A percentile compares a stretch with the other conserved stretches of the same genome.
Evolutionary conservation across 2,888 invertebrate genomes (phyloP).

Genomic region (Pandemis cinnamomeana): DNA sequence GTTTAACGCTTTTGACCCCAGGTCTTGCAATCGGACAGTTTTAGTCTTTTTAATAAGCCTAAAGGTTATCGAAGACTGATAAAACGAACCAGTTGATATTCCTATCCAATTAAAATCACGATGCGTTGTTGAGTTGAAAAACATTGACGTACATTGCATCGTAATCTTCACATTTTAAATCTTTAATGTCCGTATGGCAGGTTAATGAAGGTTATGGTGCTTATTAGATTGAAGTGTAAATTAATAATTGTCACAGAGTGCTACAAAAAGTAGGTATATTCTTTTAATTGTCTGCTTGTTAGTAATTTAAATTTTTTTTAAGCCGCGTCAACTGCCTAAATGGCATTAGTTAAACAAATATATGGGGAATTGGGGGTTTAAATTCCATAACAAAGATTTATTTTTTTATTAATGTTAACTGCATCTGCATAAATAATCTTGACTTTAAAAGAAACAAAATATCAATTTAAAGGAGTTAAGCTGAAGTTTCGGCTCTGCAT

Average conservation of each 20-base stretch:
- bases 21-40: neutral
- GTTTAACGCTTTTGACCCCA: neutral
- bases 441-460: neutral
- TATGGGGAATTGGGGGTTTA: too few relatives aligned
- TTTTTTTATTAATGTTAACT: too few relatives aligned
- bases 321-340: too few relatives aligned
- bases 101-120: neutral
- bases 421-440: neutral
- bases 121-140: neutral
- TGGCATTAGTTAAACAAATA: too few relatives aligned
- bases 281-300: too few relatives aligned
- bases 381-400: too few relatives aligned
- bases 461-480: neutral
- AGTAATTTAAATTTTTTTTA: too few relatives aligned
- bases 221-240: neutral
- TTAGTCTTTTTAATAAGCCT: neutral
- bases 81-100: neutral
- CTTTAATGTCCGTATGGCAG: neutral
- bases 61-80: neutral
- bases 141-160: neutral
- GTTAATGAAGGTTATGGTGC: conserved; percentile 4
- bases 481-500: neutral
- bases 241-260: neutral
- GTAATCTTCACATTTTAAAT: too few relatives aligned
- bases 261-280: neutral